Percentiles rank a stretch among this genome's conserved stretches.
phyloP scores from a whole-genome alignment of 2,888 invertebrate genomes.

The Ormyrus thymus region DNA sequence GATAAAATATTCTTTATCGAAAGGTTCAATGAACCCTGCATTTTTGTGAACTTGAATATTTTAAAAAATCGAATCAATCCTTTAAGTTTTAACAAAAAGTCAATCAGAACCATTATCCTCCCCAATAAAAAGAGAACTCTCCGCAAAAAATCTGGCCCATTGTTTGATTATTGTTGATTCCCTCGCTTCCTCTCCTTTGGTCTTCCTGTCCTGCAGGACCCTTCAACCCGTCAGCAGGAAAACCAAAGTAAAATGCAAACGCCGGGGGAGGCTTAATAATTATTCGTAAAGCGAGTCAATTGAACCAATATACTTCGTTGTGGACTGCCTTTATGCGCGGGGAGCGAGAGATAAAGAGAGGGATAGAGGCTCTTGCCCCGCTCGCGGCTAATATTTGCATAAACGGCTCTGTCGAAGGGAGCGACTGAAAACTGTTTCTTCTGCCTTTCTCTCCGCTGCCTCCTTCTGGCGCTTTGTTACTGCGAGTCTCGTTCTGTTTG shows the following conservation, averaged over 20 bases:
- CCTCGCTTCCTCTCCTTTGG: slow-evolving; percentile 9
- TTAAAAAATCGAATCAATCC: background rate
- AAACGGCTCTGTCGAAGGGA: slow-evolving; percentile 44
- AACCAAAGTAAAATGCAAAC: slow-evolving; percentile 4
- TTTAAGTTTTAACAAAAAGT: background rate
- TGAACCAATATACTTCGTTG: slow-evolving; percentile 49
- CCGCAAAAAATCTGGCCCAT: background rate
- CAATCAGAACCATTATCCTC: background rate
- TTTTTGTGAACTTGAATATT: too few relatives aligned
- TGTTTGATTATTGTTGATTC: slow-evolving; percentile 28
- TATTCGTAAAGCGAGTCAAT: slow-evolving; percentile 48
- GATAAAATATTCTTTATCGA: too few relatives aligned
- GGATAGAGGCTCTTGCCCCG: slow-evolving; percentile 19
- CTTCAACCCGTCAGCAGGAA: background rate
- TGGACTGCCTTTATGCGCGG: background rate
- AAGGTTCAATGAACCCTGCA: too few relatives aligned
- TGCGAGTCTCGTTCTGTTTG: background rate
- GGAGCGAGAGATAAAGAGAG: slow-evolving; percentile 8
- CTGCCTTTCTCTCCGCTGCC: background rate
- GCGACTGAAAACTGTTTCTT: slow-evolving; percentile 26
- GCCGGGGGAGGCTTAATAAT: slow-evolving; percentile 43
- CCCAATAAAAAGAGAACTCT: background rate
- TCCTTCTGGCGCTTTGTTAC: background rate
- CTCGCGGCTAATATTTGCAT: slow-evolving; percentile 54
- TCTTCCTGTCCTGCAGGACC: background rate